These are phyloP conservation scores for Aphodius granarius DNA, from an alignment of 2,888 invertebrate species.

Conservation along the genomic window DNA sequence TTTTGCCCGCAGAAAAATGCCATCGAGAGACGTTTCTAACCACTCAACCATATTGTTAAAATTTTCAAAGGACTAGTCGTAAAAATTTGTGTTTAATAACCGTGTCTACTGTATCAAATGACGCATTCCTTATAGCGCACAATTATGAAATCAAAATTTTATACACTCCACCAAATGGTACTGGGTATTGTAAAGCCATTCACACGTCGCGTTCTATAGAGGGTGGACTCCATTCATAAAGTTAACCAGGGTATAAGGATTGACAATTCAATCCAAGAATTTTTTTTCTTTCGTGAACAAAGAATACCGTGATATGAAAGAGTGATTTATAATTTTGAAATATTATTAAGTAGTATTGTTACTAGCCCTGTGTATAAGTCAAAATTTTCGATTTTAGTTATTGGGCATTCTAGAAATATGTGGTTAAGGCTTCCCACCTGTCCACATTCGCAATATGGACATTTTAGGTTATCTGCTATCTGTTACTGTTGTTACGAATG, in stretches of 20 bases:
- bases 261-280: slow-evolving; percentile 5
- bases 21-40: neutral
- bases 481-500: too few species aligned
- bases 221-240: slow-evolving; percentile 9
- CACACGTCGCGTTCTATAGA: neutral
- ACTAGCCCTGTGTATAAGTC: neutral
- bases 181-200: neutral
- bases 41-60: neutral
- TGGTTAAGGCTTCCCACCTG: too few species aligned
- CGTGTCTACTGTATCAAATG: neutral
- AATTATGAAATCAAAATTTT: slow-evolving; percentile 14
- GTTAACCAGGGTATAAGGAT: neutral
- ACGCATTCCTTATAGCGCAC: neutral
- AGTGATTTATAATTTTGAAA: neutral
- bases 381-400: too few species aligned
- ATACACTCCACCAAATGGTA: slow-evolving; percentile 8
- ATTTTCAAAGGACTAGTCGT: neutral
- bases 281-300: neutral
- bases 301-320: neutral
- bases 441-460: too few species aligned
- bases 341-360: neutral
- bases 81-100: slow-evolving; percentile 13
- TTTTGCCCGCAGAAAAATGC: neutral
- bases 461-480: too few species aligned
- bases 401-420: too few species aligned